A percentile compares a stretch with the other conserved stretches of the same genome.
phyloP scores from a whole-genome alignment of 2,797 vertebrate species.

The Sebastes steindachneri region DNA sequence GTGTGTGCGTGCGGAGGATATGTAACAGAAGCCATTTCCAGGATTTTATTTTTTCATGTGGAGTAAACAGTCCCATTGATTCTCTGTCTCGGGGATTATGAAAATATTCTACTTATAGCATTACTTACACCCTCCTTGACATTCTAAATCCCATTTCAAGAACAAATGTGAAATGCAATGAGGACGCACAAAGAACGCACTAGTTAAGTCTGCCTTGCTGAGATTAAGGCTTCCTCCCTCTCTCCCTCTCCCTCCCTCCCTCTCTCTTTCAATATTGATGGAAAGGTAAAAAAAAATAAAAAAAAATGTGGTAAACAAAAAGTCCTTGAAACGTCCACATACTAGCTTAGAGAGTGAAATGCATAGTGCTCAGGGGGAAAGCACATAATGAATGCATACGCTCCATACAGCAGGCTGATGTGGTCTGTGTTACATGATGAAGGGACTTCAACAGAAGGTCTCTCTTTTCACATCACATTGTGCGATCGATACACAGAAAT shows the following conservation, averaged over 20 bases:
- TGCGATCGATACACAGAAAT: conserved; percentile 48
- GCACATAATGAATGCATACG: not conserved
- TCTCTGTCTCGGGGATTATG: conserved; percentile 75
- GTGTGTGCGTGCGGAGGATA: not conserved
- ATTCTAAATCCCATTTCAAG: conserved; percentile 84
- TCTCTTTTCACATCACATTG: not conserved
- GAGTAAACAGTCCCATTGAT: conserved; percentile 76
- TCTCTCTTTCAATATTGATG: conserved; percentile 52
- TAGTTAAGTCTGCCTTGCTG: conserved; percentile 70
- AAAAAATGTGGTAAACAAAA: conserved; percentile 62
- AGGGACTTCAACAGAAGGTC: not conserved
- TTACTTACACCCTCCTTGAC: conserved; percentile 81
- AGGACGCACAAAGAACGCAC: conserved; percentile 62
- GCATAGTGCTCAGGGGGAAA: not conserved
- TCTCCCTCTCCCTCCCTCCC: not conserved
- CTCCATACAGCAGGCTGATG: not conserved
- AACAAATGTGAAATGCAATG: conserved; percentile 80
- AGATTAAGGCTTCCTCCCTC: conserved; percentile 68
- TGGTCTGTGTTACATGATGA: not conserved
- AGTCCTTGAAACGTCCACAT: conserved; percentile 71
- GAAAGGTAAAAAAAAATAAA: conserved; percentile 52
- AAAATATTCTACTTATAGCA: conserved; percentile 78
- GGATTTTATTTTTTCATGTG: conserved; percentile 47
- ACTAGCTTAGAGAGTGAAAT: conserved; percentile 14
- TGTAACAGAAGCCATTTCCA: conserved; percentile 47